Base-by-base conservation (phyloP, 2,113 vertebrate species). In the Etia nguti region DNA sequence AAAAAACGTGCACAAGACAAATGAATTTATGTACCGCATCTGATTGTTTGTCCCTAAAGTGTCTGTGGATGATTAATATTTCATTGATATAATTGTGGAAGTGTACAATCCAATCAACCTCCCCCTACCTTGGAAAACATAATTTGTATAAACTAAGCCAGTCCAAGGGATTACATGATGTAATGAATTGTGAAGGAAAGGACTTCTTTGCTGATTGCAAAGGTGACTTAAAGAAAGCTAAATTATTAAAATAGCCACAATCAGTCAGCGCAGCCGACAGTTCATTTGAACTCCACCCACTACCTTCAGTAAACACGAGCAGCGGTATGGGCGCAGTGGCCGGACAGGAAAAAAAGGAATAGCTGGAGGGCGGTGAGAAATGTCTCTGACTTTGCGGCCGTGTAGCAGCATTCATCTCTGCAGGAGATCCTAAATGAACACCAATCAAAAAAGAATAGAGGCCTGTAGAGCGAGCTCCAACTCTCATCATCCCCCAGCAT, bases 341-440 rank as follows among this genome's bases (percentile, higher is more conserved):
- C 2, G 48, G 43, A 70, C 29, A 1, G 46, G 2, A 26, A 50
- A 18, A 38, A 43, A 0, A 18, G 31, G 24, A 80, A 88, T 85
- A 3, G 20, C 57, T 79, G 85, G 52, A 87, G 77, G 75, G 52
- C 2, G 9, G n/a, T 43, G 56, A 75, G 86, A 89, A 86, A 87
- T 50, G 82, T 86, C 73, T 81, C 12, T 52, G 90, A 73, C 86
- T 91, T 80, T 8, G 18, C 77, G 80, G 88, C 52, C 3, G 34
- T 81, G 79, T 12, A 43, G 68, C 34, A 70, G 79, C 83, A n/a
- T 85, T 88, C 83, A 80, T 41, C 91, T 31, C 88, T 34, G 93
- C 89, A 22, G 90, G 93, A 90, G 75, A 90, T 91, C 80, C 29
- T 55, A 90, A 93, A 92, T 85, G 87, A 92, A 80, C 89, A 43